Conservation (phyloP, 2,113 vertebrate genomes). For the Nanorana parkeri region DNA sequence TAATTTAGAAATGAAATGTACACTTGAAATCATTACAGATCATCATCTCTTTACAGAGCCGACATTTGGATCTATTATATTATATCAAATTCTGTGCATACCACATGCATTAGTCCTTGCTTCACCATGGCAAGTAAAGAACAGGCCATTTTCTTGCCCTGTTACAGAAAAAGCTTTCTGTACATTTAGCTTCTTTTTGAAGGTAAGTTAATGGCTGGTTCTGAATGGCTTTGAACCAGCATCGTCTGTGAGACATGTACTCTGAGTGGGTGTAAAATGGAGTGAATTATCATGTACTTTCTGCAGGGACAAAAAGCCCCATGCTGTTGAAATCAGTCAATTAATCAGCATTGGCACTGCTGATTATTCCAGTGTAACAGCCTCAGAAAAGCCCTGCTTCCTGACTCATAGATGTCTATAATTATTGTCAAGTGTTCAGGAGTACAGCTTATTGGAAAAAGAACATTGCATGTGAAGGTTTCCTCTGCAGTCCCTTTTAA, state of each 20-base stretch:
- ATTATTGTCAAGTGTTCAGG: slow-evolving; percentile 40
- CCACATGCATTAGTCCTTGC: not conserved
- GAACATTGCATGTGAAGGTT: slow-evolving; percentile 30
- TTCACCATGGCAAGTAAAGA: not conserved
- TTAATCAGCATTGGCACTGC: slow-evolving; percentile 35
- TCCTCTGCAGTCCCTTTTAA: not conserved
- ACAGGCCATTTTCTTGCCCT: not conserved
- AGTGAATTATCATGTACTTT: slow-evolving; percentile 40
- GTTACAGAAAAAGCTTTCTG: not conserved
- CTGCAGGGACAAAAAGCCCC: slow-evolving; percentile 33
- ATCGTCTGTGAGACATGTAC: slow-evolving; percentile 22
- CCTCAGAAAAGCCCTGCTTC: slow-evolving; percentile 29
- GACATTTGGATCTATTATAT: too few relatives aligned
- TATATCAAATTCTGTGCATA: too few relatives aligned
- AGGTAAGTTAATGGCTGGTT: not conserved
- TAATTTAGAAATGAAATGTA: too few relatives aligned
- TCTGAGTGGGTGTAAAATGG: slow-evolving; percentile 43
- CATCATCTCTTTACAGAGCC: too few relatives aligned
- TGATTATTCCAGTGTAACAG: slow-evolving; percentile 8
- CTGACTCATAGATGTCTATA: slow-evolving; percentile 39
- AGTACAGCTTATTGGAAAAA: slow-evolving; percentile 26
- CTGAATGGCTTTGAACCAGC: slow-evolving; percentile 1
- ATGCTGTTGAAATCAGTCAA: slow-evolving; percentile 39
- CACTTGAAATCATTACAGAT: too few relatives aligned
- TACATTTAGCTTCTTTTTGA: not conserved